A percentile compares a stretch with the other conserved stretches of the same genome.
Evolutionary conservation across 2,888 invertebrate species (phyloP).

Genomic region (Priapulus caudatus): DNA sequence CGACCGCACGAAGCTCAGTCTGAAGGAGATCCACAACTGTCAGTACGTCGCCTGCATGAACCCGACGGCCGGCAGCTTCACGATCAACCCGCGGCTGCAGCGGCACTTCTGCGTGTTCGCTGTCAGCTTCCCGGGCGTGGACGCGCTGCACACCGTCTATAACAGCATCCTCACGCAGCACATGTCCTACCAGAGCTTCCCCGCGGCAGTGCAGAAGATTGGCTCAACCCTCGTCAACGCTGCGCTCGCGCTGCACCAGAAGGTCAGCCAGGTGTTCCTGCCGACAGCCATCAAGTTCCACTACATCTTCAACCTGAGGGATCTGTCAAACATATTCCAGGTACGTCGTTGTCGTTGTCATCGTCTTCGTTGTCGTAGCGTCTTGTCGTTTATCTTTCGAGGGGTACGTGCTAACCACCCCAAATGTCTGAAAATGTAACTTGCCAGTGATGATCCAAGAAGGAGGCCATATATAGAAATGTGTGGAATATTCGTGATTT

Average conservation of each 20-base stretch:
- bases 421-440: no score
- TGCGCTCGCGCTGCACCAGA: slow-evolving; percentile 70
- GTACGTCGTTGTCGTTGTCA: no score
- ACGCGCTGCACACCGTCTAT: slow-evolving; percentile 76
- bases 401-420: no score
- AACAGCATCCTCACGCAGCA: slow-evolving; percentile 75
- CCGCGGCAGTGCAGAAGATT: slow-evolving; percentile 53
- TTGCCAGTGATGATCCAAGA: no score
- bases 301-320: slow-evolving; percentile 87
- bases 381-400: no score
- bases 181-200: slow-evolving; percentile 67
- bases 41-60: slow-evolving; percentile 97
- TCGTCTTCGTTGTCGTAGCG: no score
- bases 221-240: slow-evolving; percentile 63
- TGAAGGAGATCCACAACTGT: slow-evolving; percentile 91
- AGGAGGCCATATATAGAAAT: no score
- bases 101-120: slow-evolving; percentile 42
- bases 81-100: slow-evolving; percentile 75
- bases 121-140: slow-evolving; percentile 64
- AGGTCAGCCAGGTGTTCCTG: slow-evolving; percentile 71
- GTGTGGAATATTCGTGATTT: no score
- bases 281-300: slow-evolving; percentile 94
- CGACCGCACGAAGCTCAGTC: slow-evolving; percentile 68
- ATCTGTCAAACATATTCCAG: slow-evolving; percentile 88
- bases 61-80: slow-evolving; percentile 92